A percentile compares a stretch with the other conserved stretches of the same genome.
These are phyloP conservation scores for Oreochromis spilurus DNA, from an alignment of 2,113 vertebrate species.

Conservation along the genomic window DNA sequence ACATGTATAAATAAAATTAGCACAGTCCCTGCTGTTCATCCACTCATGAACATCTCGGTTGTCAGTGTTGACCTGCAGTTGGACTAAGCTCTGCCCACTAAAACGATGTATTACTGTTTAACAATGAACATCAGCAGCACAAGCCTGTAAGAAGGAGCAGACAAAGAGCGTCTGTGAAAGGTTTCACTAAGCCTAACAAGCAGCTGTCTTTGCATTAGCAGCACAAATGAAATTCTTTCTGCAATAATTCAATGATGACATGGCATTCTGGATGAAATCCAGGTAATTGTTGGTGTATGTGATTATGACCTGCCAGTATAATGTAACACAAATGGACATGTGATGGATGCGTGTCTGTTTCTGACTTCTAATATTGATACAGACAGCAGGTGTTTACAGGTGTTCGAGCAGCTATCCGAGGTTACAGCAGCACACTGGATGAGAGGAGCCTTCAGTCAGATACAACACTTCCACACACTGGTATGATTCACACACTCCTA, in stretches of 20 bases:
- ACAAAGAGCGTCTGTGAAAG: background rate
- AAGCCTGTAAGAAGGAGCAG: background rate
- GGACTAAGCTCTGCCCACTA: background rate
- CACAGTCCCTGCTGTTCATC: accelerated
- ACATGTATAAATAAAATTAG: background rate
- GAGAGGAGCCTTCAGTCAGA: background rate
- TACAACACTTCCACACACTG: background rate
- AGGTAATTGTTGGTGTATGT: background rate
- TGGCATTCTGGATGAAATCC: background rate
- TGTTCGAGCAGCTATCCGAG: background rate
- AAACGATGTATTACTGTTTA: background rate
- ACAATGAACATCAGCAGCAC: no score
- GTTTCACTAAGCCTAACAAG: background rate
- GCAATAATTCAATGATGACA: background rate
- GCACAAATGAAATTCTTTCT: background rate
- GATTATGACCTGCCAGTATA: accelerated
- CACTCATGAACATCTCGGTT: background rate
- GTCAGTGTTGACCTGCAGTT: background rate
- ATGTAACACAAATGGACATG: accelerated
- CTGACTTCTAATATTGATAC: background rate
- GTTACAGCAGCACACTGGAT: background rate
- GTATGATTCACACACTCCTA: background rate
- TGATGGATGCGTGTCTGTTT: accelerated
- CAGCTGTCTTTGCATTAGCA: background rate
- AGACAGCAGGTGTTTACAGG: background rate